These are phyloP conservation scores for Acropternis orthonyx DNA, from an alignment of 2,797 vertebrate genomes.

Conservation along the genomic window DNA sequence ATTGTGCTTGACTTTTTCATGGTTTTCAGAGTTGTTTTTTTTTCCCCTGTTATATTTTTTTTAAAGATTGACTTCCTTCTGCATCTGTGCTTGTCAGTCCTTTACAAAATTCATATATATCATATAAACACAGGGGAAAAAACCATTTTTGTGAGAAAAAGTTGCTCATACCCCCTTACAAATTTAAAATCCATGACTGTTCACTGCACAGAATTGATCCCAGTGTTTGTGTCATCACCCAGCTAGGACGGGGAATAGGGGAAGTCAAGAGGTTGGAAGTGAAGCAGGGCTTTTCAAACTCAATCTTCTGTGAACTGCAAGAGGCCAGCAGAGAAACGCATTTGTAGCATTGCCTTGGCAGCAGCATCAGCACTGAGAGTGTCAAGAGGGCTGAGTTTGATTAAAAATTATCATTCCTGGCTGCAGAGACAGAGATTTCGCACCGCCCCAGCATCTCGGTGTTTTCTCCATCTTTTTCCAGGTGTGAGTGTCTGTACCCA, in stretches of 20 bases:
- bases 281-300: conserved; percentile 2
- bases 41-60: neutral
- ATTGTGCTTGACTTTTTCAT: neutral
- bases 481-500: neutral
- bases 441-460: accelerated
- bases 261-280: conserved; percentile 24
- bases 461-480: neutral
- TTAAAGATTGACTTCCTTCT: neutral
- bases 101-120: neutral
- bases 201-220: conserved; percentile 14
- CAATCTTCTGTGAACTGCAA: neutral
- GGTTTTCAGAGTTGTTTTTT: neutral
- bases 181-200: neutral
- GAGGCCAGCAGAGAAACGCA: neutral
- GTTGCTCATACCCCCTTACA: neutral
- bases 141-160: neutral
- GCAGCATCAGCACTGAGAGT: neutral
- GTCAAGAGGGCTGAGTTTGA: conserved; percentile 18
- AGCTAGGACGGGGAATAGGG: neutral
- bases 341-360: neutral
- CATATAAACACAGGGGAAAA: neutral
- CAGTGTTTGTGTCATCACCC: neutral
- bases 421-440: neutral
- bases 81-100: neutral
- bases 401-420: conserved; percentile 52